Evolutionary conservation across 2,888 invertebrate genomes (phyloP).

Genomic region (Eurytoma adleriae): DNA sequence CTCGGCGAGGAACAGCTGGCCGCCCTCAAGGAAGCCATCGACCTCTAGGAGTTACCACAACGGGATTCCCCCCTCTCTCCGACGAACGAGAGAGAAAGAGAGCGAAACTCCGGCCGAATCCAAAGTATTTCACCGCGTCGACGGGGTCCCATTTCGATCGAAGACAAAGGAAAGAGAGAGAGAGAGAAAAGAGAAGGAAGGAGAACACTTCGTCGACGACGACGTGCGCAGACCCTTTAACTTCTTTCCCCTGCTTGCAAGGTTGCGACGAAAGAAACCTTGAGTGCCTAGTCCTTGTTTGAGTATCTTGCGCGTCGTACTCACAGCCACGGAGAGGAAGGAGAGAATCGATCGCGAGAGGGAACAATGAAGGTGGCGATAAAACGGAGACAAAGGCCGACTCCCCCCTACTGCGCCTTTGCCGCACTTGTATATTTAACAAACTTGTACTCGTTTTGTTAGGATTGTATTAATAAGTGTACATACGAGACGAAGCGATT

Average conservation of each 20-base stretch:
- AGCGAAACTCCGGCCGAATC: constrained; percentile 25
- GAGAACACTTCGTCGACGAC: constrained; percentile 28
- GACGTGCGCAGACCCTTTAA: constrained; percentile 34
- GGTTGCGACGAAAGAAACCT: constrained; percentile 58
- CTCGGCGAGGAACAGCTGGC: constrained; percentile 87
- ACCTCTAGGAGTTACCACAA: constrained; percentile 57
- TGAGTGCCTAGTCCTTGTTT: constrained; percentile 70
- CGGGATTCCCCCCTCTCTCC: too few relatives aligned
- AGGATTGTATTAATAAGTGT: constrained; percentile 38
- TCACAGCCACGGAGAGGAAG: constrained; percentile 13
- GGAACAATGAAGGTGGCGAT: neutral
- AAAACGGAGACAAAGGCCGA: neutral
- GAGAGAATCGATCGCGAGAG: neutral
- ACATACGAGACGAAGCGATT: constrained; percentile 14
- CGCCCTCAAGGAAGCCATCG: constrained; percentile 82
- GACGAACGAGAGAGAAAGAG: too few relatives aligned
- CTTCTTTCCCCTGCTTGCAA: constrained; percentile 52
- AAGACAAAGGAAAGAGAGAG: neutral
- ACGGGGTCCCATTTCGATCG: neutral
- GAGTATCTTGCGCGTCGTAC: constrained; percentile 63
- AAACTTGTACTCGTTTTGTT: constrained; percentile 42
- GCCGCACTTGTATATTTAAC: constrained; percentile 43
- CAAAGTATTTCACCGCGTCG: constrained; percentile 30
- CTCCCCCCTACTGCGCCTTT: neutral
- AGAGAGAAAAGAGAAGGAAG: neutral